phyloP scores from a whole-genome alignment of 2,113 vertebrate species.

The Riparia riparia region DNA sequence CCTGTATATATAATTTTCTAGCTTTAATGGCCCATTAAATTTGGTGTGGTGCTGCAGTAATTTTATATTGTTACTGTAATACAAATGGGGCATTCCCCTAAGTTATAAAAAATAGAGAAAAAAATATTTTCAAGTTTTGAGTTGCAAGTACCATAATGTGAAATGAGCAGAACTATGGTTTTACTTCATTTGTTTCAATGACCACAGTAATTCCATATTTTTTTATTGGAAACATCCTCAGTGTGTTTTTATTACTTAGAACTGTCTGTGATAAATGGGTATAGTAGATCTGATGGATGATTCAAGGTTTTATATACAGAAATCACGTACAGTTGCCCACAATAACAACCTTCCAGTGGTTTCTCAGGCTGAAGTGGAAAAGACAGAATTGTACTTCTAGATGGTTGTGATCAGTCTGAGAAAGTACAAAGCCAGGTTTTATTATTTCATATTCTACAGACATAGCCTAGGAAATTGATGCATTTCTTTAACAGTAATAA shows the following conservation, averaged over 20 bases:
- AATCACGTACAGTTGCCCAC: background rate
- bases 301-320: background rate
- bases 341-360: background rate
- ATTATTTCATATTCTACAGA: background rate
- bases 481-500: background rate
- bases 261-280: background rate
- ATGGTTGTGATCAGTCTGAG: background rate
- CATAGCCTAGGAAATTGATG: background rate
- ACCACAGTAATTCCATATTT: background rate
- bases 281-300: background rate
- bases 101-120: background rate
- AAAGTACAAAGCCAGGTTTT: background rate
- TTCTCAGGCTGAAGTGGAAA: background rate
- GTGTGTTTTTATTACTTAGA: background rate
- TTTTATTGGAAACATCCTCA: background rate
- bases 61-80: background rate
- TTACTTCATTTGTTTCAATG: background rate
- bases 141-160: background rate
- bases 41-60: background rate
- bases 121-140: background rate
- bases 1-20: background rate
- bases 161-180: background rate
- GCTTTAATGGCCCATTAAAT: background rate
- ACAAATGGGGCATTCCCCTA: fast-evolving
- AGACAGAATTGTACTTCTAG: background rate